Evolutionary conservation across 1,140 invertebrate species (phyloP).

Genomic region (Drosophila lowei): DNA sequence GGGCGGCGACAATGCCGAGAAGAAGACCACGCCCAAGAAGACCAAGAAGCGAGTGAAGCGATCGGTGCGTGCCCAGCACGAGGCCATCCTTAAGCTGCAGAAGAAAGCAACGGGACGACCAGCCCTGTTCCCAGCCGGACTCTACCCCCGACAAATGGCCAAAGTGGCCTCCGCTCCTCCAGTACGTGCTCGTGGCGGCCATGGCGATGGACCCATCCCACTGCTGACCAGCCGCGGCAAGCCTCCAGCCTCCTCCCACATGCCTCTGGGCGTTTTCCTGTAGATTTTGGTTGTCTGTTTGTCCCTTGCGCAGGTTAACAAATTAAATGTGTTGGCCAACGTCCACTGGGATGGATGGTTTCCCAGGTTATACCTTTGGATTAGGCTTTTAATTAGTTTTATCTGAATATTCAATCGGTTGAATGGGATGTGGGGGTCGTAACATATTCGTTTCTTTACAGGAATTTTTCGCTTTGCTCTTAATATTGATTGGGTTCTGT

Average conservation of each 20-base stretch:
- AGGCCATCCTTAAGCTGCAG: conserved; percentile 43
- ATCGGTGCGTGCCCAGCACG: conserved; percentile 26
- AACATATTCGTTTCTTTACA: conserved; percentile 16
- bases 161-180: conserved; percentile 12
- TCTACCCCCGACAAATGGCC: conserved; percentile 20
- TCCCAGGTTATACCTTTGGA: neutral
- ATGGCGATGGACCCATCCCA: conserved; percentile 35
- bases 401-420: neutral
- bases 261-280: conserved; percentile 23
- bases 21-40: conserved; percentile 37
- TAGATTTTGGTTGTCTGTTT: neutral
- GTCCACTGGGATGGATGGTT: neutral
- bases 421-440: neutral
- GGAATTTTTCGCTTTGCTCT: conserved; percentile 26
- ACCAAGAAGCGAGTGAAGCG: conserved; percentile 50
- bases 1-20: neutral
- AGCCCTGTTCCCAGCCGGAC: conserved; percentile 3
- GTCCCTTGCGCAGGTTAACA: conserved; percentile 2
- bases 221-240: conserved; percentile 18
- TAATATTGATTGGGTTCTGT: neutral
- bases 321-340: conserved; percentile 37
- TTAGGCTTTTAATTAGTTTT: conserved; percentile 9
- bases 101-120: neutral
- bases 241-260: conserved; percentile 2
- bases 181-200: conserved; percentile 6